These are phyloP conservation scores for Dendronephthya gigantea DNA, from an alignment of 64 coral and sea anemone genomes.

Conservation along the genomic window DNA sequence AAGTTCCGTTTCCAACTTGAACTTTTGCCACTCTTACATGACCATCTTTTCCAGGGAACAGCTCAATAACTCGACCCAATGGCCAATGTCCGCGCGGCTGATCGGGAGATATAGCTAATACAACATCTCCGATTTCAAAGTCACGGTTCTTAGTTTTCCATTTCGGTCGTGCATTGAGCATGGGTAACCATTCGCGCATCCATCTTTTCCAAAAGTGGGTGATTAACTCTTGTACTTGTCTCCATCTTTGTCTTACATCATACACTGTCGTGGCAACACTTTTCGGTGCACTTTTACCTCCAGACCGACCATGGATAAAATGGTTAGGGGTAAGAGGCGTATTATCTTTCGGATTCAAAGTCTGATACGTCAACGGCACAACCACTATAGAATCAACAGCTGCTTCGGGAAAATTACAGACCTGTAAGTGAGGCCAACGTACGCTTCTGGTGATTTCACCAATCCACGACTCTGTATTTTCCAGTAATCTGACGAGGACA, in stretches of 20 bases:
- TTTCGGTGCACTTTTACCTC: not conserved
- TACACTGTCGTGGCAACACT: constrained; percentile 4
- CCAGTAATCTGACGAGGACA: constrained; percentile 5
- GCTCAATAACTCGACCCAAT: too few relatives aligned
- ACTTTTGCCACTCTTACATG: too few relatives aligned
- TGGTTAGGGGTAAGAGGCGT: constrained; percentile 45
- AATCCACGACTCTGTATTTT: not conserved
- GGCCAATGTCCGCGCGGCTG: not conserved
- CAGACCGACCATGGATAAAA: constrained; percentile 19
- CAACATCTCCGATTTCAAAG: not conserved
- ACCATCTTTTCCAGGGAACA: too few relatives aligned
- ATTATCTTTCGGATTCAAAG: constrained; percentile 35
- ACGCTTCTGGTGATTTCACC: not conserved
- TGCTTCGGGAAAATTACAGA: too few relatives aligned
- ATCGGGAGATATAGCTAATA: not conserved
- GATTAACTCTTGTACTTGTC: constrained; percentile 8
- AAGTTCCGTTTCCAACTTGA: too few relatives aligned
- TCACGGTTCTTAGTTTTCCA: not conserved
- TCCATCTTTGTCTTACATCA: constrained; percentile 30
- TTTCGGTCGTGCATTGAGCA: not conserved
- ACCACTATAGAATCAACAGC: too few relatives aligned
- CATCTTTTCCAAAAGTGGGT: constrained; percentile 21
- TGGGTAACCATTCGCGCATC: constrained; percentile 28
- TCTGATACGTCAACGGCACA: constrained; percentile 36
- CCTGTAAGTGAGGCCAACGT: too few relatives aligned